A percentile compares a stretch with the other conserved stretches of the same genome.
Conservation (phyloP, 2,797 vertebrate species). For the Smutsia temminckii region DNA sequence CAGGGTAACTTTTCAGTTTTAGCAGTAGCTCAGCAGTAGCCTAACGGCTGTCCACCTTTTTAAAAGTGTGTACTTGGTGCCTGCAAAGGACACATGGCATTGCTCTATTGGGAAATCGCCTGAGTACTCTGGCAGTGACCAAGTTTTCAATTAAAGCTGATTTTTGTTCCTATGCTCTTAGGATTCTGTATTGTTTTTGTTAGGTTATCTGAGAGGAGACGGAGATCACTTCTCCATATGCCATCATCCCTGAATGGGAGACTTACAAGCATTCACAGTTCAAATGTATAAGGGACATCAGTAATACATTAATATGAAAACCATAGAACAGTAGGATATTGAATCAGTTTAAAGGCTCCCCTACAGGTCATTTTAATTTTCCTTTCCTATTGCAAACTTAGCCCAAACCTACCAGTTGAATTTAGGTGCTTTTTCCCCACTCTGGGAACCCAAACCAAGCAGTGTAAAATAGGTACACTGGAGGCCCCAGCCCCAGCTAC, state of each 20-base stretch:
- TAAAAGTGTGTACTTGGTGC: background rate
- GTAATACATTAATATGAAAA: background rate
- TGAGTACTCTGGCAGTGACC: background rate
- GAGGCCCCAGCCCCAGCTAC: background rate
- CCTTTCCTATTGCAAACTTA: background rate
- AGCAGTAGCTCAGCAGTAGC: background rate
- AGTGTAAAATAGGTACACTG: background rate
- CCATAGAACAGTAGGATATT: background rate
- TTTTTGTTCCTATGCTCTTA: conserved; percentile 13
- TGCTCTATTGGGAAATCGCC: background rate
- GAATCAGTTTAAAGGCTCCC: background rate
- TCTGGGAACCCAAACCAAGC: background rate
- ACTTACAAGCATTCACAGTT: background rate
- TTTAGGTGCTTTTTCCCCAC: background rate
- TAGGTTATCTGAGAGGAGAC: background rate
- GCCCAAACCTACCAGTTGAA: background rate
- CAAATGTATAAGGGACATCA: background rate
- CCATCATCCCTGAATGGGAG: background rate
- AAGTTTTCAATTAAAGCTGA: background rate
- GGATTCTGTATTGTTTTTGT: background rate
- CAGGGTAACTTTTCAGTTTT: background rate
- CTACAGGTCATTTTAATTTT: background rate
- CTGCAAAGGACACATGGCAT: background rate
- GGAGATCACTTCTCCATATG: background rate
- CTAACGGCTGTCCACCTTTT: background rate